Evolutionary conservation across 2,888 invertebrate species (phyloP).

Genomic region (Chrysolina haemoptera): DNA sequence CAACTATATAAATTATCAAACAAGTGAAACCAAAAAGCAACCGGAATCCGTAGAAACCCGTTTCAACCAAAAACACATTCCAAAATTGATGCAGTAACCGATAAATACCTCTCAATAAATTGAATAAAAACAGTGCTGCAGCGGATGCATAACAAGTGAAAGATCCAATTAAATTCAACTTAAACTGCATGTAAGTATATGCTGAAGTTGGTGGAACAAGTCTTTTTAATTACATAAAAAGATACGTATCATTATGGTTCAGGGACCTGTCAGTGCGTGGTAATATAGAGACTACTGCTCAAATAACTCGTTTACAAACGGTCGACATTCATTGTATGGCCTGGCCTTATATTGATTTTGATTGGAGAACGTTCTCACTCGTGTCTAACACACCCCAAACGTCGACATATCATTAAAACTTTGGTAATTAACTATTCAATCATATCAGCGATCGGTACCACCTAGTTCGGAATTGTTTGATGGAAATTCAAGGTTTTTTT

Average conservation of each 20-base stretch:
- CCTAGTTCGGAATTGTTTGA: background rate
- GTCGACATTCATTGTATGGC: slow-evolving; percentile 7
- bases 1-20: no score
- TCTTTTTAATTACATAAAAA: slow-evolving; percentile 37
- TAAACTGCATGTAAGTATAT: slow-evolving; percentile 28
- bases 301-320: slow-evolving; percentile 22
- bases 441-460: slow-evolving; percentile 12
- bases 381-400: slow-evolving; percentile 39
- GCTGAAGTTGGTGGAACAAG: slow-evolving; percentile 28
- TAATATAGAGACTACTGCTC: slow-evolving; percentile 22
- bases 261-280: slow-evolving; percentile 24
- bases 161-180: slow-evolving; percentile 20
- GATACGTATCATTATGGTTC: slow-evolving; percentile 32
- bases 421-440: slow-evolving; percentile 34
- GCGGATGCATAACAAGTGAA: slow-evolving; percentile 13
- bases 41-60: no score
- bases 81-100: background rate
- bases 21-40: no score
- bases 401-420: slow-evolving; percentile 39
- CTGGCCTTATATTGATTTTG: slow-evolving; percentile 11
- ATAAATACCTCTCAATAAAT: background rate
- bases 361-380: slow-evolving; percentile 24
- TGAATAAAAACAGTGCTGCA: slow-evolving; percentile 4
- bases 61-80: background rate
- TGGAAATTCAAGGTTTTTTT: background rate